phyloP scores from a whole-genome alignment of 1,140 invertebrate species.

The Drosophila triauraria region DNA sequence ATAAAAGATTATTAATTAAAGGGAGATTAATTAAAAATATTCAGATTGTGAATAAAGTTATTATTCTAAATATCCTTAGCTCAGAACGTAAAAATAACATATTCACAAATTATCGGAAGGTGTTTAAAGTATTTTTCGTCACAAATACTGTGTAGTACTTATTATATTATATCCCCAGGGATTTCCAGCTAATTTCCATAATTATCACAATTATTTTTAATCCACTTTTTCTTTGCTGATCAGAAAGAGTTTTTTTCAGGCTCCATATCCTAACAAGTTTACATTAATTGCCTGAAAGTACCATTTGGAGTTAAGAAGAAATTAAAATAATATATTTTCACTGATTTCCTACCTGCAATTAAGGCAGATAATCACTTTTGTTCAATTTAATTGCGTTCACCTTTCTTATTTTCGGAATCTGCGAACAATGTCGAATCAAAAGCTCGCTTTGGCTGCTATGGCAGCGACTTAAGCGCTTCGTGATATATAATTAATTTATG shows the following conservation, averaged over 20 bases:
- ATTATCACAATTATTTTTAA: background rate
- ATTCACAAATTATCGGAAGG: too few species aligned
- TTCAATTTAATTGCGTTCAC: conserved; percentile 18
- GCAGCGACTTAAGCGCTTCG: conserved; percentile 12
- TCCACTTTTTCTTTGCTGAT: background rate
- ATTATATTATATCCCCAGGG: background rate
- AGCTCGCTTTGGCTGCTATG: conserved; percentile 11
- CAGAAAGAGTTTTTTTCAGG: background rate
- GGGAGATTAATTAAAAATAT: background rate
- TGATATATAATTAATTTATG: conserved; percentile 33
- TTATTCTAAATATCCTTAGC: background rate
- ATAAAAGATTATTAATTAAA: background rate
- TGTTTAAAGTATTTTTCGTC: background rate
- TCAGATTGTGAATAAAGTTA: too few species aligned
- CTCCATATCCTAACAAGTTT: background rate
- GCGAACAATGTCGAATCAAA: conserved; percentile 11
- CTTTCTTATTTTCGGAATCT: conserved; percentile 7
- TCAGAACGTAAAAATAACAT: too few species aligned
- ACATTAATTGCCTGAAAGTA: background rate
- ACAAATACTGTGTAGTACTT: background rate
- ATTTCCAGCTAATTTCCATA: too few species aligned
- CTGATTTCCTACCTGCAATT: background rate
- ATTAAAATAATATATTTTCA: background rate
- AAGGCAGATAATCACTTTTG: background rate
- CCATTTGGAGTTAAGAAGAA: background rate